Evolutionary conservation across 2,797 vertebrate species (phyloP).

Genomic region (Propithecus perrieri): DNA sequence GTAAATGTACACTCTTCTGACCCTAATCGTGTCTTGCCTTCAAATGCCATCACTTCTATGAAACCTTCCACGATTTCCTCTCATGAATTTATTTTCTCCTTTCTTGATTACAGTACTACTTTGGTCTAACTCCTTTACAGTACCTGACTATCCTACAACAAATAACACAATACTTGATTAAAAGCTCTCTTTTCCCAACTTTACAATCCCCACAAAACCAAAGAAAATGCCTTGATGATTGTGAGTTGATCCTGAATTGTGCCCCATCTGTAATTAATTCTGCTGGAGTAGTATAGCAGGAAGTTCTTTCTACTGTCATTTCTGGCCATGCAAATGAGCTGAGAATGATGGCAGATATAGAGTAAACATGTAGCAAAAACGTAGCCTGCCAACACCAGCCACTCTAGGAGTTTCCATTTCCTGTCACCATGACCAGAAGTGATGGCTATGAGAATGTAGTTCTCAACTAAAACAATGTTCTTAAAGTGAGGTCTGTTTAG

Average conservation of each 20-base stretch:
- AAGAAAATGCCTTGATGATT: neutral
- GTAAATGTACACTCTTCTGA: neutral
- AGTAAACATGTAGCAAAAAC: neutral
- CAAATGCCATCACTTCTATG: neutral
- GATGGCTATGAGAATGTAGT: neutral
- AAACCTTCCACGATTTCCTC: neutral
- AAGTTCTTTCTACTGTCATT: neutral
- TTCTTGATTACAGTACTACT: neutral
- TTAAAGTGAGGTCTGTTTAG: neutral
- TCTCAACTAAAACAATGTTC: neutral
- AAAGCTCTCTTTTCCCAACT: neutral
- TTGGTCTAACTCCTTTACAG: neutral
- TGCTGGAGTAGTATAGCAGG: neutral
- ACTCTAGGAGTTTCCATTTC: neutral
- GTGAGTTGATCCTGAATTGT: neutral
- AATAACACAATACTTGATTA: neutral
- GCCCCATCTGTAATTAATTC: neutral
- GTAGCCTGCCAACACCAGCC: neutral
- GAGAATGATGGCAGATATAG: neutral
- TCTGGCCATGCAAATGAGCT: neutral
- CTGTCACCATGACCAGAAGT: neutral
- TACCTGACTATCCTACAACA: neutral
- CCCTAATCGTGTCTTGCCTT: neutral
- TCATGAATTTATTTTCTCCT: neutral
- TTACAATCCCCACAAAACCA: neutral